Base-by-base conservation (phyloP, 2,113 vertebrate species). In the Salminus brasiliensis region DNA sequence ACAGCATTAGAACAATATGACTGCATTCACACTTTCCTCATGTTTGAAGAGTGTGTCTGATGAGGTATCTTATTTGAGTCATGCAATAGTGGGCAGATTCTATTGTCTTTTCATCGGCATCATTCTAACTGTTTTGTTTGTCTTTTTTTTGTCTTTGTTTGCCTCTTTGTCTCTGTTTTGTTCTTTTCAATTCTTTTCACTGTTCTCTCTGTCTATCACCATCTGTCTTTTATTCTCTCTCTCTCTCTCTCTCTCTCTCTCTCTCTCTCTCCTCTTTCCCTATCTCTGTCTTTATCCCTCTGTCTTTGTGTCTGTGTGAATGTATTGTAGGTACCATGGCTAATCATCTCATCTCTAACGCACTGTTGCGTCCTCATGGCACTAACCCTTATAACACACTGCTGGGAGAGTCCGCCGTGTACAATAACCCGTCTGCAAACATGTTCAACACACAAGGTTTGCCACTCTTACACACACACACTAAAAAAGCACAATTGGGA, bases 311-410 rank as follows among this genome's bases (percentile, higher is more conserved):
- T 71, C 3, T 81, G 34, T 84, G 10, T 76, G 69, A 65, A 63
- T 76, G 55, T 65, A 45, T 63, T 83, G 78, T 96, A 99, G 98
- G 98, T 95, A 95, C 96, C 95, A 98, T 98, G 97, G 97, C 97
- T 97, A 99, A 99, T 93, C 98, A 99, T 96, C 97, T 99, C 95
- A 97, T 99, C 97, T 99, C 97, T 97, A 99, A 97, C 96, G 96
- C 98, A 95, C 96, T 99, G 91, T 97, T 99, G 94, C 97, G 97
- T 97, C 96, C 97, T 95, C 97, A 98, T 96, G 97, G 96, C 95
- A 97, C 97, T 99, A 98, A 98, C 96, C 98, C 97, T 91, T 99
- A 99, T 98, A 99, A 98, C 94, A 98, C 98, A 93, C 96, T 99
- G 95, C 97, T 99, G 91, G 98, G 97, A 95, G 98, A 99, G 92